phyloP scores from a whole-genome alignment of 53 echinoderm and acorn worm species.

The Henricia sp. region DNA sequence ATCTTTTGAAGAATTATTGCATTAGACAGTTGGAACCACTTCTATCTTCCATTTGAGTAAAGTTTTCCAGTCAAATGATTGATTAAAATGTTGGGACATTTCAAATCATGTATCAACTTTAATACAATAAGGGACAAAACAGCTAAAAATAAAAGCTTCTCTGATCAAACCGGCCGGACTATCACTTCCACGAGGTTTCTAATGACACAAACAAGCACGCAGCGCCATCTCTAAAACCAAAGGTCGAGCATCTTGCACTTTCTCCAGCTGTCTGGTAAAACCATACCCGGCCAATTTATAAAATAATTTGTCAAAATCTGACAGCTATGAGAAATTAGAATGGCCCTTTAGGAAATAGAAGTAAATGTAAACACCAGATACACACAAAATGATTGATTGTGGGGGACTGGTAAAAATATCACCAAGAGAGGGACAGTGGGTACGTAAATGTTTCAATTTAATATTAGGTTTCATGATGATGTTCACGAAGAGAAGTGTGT shows the following conservation, averaged over 20 bases:
- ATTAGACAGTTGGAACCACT: no score
- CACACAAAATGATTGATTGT: not conserved
- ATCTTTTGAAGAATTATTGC: no score
- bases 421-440: no score
- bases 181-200: not conserved
- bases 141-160: conserved; percentile 12
- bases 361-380: not conserved
- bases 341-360: not conserved
- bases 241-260: conserved; percentile 18
- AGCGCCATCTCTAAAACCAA: conserved; percentile 18
- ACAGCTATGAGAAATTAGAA: not conserved
- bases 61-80: no score
- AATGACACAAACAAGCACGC: conserved; percentile 28
- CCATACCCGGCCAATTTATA: conserved; percentile 20
- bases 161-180: not conserved
- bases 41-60: no score
- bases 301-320: conserved; percentile 16
- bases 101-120: no score
- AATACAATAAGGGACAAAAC: no score
- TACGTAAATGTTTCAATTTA: not conserved
- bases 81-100: no score
- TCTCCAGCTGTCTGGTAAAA: not conserved
- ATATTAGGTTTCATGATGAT: no score
- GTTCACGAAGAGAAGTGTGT: no score
- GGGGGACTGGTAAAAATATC: no score